Percentiles rank a stretch among this genome's conserved stretches.
These are phyloP conservation scores for Mormyrus iriodes DNA, from an alignment of 2,113 vertebrate genomes.

Conservation along the genomic window DNA sequence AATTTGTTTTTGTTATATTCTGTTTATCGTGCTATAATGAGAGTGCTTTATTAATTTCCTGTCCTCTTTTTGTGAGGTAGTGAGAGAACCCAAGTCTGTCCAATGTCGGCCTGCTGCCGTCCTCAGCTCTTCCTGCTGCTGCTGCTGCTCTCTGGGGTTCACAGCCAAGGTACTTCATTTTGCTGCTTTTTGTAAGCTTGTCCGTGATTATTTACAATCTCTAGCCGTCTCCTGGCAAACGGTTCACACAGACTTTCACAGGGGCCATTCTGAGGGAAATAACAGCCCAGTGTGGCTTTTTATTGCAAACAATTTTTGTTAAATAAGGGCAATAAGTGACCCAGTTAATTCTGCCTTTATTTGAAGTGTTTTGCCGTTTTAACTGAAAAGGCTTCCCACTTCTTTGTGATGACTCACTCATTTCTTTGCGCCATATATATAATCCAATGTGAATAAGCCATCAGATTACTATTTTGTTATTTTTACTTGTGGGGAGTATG, in stretches of 20 bases:
- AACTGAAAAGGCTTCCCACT: background rate
- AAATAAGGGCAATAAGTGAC: background rate
- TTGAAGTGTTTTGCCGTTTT: background rate
- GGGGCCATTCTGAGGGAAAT: background rate
- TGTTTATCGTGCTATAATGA: background rate
- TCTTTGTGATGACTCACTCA: background rate
- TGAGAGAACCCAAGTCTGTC: slow-evolving; percentile 29
- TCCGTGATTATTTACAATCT: background rate
- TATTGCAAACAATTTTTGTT: background rate
- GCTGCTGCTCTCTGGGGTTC: slow-evolving; percentile 47
- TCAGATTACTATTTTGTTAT: background rate
- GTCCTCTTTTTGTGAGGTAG: slow-evolving; percentile 25
- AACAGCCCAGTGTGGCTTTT: background rate
- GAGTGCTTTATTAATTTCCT: background rate
- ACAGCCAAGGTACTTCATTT: slow-evolving; percentile 56
- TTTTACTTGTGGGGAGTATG: background rate
- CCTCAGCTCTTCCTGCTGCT: slow-evolving; percentile 16
- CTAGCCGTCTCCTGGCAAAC: background rate
- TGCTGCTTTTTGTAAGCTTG: background rate
- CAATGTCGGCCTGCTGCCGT: slow-evolving; percentile 31
- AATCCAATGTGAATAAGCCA: background rate
- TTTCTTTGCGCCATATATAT: background rate
- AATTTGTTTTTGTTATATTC: background rate
- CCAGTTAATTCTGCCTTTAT: background rate
- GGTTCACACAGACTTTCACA: background rate